Conservation (phyloP, 2,888 invertebrate genomes). For the Microplitis manilae region DNA sequence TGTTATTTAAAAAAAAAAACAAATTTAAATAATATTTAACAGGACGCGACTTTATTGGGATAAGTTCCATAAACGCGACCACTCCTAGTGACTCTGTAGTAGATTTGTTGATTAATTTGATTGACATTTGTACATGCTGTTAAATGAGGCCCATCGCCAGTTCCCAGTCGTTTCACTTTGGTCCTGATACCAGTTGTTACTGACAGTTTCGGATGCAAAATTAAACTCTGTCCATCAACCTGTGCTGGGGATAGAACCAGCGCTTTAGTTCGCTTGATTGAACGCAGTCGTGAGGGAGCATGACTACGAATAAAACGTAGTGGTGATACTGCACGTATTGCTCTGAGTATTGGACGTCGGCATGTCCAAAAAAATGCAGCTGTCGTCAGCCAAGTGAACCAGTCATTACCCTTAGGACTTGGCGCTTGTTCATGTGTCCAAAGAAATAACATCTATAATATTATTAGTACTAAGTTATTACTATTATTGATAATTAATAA, state of each 20-base stretch:
- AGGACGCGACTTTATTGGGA: constrained; percentile 53
- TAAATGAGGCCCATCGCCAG: constrained; percentile 63
- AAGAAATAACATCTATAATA: constrained; percentile 64
- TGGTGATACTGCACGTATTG: constrained; percentile 60
- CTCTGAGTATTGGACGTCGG: constrained; percentile 58
- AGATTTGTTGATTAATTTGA: constrained; percentile 56
- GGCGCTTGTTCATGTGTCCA: constrained; percentile 61
- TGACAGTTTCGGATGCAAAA: constrained; percentile 52
- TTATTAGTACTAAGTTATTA: constrained; percentile 4
- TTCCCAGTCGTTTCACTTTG: constrained; percentile 60
- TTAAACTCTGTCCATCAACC: constrained; percentile 41
- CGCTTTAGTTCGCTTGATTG: background rate
- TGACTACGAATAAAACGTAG: constrained; percentile 53
- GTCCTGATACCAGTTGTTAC: constrained; percentile 54
- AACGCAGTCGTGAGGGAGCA: background rate
- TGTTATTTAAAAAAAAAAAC: too few species aligned
- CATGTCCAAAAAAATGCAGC: constrained; percentile 64
- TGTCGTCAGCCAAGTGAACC: constrained; percentile 68
- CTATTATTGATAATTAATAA: background rate
- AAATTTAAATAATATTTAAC: too few species aligned
- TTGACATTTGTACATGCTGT: constrained; percentile 49
- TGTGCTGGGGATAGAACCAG: background rate
- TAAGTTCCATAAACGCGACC: constrained; percentile 68
- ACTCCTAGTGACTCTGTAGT: constrained; percentile 66
- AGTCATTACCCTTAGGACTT: constrained; percentile 60